Base-by-base conservation (phyloP, 2,113 vertebrate genomes). In the Solenodon paradoxus region DNA sequence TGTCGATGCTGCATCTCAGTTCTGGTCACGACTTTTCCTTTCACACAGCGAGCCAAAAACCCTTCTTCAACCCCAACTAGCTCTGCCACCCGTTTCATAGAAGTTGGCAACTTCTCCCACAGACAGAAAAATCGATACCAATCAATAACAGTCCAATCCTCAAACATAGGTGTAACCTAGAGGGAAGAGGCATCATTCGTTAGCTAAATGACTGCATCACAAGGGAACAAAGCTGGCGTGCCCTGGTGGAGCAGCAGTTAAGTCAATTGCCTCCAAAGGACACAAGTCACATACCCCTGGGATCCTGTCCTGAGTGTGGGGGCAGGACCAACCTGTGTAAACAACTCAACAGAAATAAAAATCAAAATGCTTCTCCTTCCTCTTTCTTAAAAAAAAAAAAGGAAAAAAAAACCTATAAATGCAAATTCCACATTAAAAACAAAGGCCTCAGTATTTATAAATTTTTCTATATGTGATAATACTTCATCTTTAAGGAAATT, bases 71-170 rank as follows among this genome's bases (percentile, higher is more conserved):
- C 98, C 6, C 99, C 99, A 49, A 99, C 99, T 96, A 99, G 97
- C 95, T 99, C 99, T 71, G 99, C 99, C 40, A 99, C 99, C 77
- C 99, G 98, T 97, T 99, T 99, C 99, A 99, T 99, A 24, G 99
- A 99, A 32, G 98, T 98, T 2, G 99, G 98, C 72, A 99, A 97
- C 97, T 99, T 99, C 93, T 99, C 99, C 99, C 99, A 99, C 30
- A 99, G 97, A 97, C 99, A 99, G 97, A 99, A 99, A 96, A 99
- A 99, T 96, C 99, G 99, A 96, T 99, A 99, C 99, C 99, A 99
- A 87, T 99, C 99, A 94, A 99, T 99, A 83, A 98, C 98, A 3
- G 98, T 99, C 99, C 99, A 99, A 51, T 99, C 99, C n/a, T 99
- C 99, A 42, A 99, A 99, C 87, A 99, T 94, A 6, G 99, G 99